Base-by-base conservation (phyloP, 2,888 invertebrate species). In the Andricus quercusramuli region DNA sequence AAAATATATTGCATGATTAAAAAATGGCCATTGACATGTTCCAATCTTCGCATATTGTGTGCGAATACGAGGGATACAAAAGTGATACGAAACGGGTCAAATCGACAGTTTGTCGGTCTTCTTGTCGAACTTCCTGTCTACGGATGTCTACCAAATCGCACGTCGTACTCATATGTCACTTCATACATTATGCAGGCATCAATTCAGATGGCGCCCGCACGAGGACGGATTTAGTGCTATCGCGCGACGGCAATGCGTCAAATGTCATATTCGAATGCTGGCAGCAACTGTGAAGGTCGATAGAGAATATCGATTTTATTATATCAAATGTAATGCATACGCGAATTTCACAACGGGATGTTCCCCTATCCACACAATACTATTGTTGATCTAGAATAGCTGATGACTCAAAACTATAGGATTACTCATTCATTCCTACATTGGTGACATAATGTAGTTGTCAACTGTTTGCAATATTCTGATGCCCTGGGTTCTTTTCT, bases 171-270 rank as follows among this genome's bases (percentile, higher is more conserved):
- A 37, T 37, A 62, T 47, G 79, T 80, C 82, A 77, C 82, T 81
- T 81, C 82, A 77, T 85, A 80, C 78, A 80, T 83, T 85, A 84
- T 83, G 80, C 79, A 82, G 82, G 79, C 64, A 13, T 37, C 56
- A 77, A 13, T 44, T 67, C 37, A 4, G 65, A 56, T 56, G n/a
- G 77, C 37, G 47, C 64, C 65, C 74, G 78, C 77, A 78, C 47
- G 41, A 78, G n/a, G 22, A 67, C 13, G 9, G 15, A n/a, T n/a
- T 67, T 67, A n/a, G 41, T 13, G 41, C n/a, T 41, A 67, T 67
- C 20, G 22, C 41, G 11, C n/a, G 17, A 22, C 22, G 22, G 20
- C 22, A 41, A n/a, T 13, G 41, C 17, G 22, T 41, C 0, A 44
- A 41, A 41, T 67, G n/a, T 67, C 67, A 67, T 41, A 37, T 66